Base-by-base conservation (phyloP, 2,113 vertebrate species). In the Camelus dromedarius region DNA sequence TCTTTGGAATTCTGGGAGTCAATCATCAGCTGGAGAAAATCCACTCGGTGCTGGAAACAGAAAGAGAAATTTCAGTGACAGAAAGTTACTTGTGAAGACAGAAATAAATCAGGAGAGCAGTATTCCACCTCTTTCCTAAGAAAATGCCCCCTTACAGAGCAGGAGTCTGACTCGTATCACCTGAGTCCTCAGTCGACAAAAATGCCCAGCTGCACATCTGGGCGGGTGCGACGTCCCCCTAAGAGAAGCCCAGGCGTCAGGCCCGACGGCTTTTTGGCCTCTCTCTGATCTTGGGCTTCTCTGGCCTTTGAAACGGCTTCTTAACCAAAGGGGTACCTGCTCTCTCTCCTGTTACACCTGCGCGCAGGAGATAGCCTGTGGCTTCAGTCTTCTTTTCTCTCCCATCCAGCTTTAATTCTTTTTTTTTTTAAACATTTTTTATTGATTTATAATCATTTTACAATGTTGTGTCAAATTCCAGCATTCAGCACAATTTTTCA, bases 1-100 rank as follows among this genome's bases (percentile, higher is more conserved):
- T 92, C 56, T 32, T 70, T 62, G 48, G 97, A 97, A 2, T 98
- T 98, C 96, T 99, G 99, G 93, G 98, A 98, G 38, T 99, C 98
- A 0, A 99, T 98, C 99, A 99, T 99, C 70, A 99, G 88, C 98
- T 99, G 76, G 56, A 80, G 76, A 5, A 80, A 14, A 22, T 80
- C 76, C 22, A 80, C 52, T 35, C 0, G n/a, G 14, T 95, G 98
- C 99, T 99, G 90, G 32, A 79, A 93, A 70, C 15, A 94, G 56
- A 96, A 96, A 80, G 48, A 96, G 12, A 84, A 58, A 11, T 60
- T 79, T 80, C 28, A 76, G 24, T 76, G 69, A 38, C 0, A 28
- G 8, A 67, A 70, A 15, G 5, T 89, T 18, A 95, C 6, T 64
- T n/a, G 11, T 30, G 69, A 58, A 80, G 6, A 22, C 9, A 73